Conservation (phyloP, 2,888 invertebrate genomes). For the Lasius fuliginosus region DNA sequence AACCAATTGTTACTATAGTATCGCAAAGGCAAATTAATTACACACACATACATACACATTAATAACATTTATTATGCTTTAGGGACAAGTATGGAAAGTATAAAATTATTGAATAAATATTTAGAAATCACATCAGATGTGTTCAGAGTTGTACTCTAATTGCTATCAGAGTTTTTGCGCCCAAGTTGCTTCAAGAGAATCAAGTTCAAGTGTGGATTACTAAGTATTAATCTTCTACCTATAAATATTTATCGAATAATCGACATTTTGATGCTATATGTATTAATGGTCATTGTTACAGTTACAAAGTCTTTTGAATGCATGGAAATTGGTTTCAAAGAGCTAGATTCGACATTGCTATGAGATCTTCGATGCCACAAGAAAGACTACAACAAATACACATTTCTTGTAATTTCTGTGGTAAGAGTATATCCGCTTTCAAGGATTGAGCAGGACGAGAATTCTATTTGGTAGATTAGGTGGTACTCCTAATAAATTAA, state of each 20-base stretch:
- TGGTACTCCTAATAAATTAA: constrained; percentile 91
- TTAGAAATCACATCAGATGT: constrained; percentile 95
- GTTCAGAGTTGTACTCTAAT: constrained; percentile 96
- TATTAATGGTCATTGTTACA: constrained; percentile 81
- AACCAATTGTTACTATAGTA: no score
- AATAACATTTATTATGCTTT: constrained; percentile 57
- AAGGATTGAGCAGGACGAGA: constrained; percentile 89
- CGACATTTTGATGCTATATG: not conserved
- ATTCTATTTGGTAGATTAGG: constrained; percentile 89
- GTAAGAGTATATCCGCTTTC: constrained; percentile 95
- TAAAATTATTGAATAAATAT: constrained; percentile 94
- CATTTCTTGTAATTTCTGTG: constrained; percentile 97
- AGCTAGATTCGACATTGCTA: constrained; percentile 95
- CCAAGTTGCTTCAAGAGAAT: constrained; percentile 89
- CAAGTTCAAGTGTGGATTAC: constrained; percentile 91
- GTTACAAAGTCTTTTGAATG: constrained; percentile 95
- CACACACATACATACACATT: not conserved
- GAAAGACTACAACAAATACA: constrained; percentile 90
- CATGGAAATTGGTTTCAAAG: constrained; percentile 97
- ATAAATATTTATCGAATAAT: constrained; percentile 19
- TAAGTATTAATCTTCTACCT: constrained; percentile 86
- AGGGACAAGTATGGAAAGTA: constrained; percentile 92
- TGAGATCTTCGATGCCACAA: constrained; percentile 88
- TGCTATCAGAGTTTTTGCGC: constrained; percentile 92
- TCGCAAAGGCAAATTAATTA: no score